Evolutionary conservation across 1,140 invertebrate species (phyloP), one percentile per base, ranked within the genome.

Genomic region (Drosophila sulfurigaster): DNA sequence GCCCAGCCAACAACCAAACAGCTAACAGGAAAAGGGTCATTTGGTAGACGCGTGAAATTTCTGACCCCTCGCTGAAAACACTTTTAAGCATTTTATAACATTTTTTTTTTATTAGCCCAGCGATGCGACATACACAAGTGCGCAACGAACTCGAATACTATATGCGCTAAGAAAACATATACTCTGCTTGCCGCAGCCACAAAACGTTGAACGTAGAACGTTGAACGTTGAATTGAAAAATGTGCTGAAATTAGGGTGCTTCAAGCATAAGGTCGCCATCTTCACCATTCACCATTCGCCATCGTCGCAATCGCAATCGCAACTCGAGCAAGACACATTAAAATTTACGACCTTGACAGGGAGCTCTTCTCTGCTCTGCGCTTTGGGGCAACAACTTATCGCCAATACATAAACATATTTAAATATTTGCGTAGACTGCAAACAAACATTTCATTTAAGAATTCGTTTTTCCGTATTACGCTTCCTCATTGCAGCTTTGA

Each of bases 401-500:
- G 72, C 52, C 82, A 79, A 87, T 81, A 79, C 41, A 15, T 41
- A 59, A 52, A 43, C 20, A 54, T 54, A 57, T 64, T 71, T 64
- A 28, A 64, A 56, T 68, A 56, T 60, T 73, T 66, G 62, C 46
- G 54, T 57, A 65, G 20, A 43, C 49, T 1, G 41, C 25, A 10
- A 52, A 35, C 30, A 52, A 62, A 25, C 20, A 25, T 25, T 25
- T 25, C 20, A 25, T 25, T 16, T 57, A 57, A 67, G 38, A 41
- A 28, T 46, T 49, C 4, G 49, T 30, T 58, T 49, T 58, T 8
- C 30, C n/a, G 35, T 25, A 46, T 43, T 35, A 16, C 35, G 30
- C 13, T 43, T 38, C 3, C 15, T 52, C 7, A 51, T 95, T 94
- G 1, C 94, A 97, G 96, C 92, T 97, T 96, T 91, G 96, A 97